phyloP scores from a whole-genome alignment of 2,113 vertebrate genomes.

The Otus sunia region DNA sequence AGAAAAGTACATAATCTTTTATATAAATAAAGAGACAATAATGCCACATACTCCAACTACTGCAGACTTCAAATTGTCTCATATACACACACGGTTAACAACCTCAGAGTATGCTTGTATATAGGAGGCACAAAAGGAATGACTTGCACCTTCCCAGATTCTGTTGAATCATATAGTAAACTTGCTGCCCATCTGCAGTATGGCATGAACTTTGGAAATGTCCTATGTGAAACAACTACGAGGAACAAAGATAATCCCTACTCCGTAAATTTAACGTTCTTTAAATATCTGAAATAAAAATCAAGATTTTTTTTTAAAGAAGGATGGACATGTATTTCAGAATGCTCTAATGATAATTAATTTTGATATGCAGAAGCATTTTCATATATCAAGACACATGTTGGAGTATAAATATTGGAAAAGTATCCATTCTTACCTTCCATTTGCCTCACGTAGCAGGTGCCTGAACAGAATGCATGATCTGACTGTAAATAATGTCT shows the following conservation, averaged over 20 bases:
- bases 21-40: neutral
- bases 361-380: neutral
- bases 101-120: neutral
- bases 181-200: neutral
- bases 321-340: neutral
- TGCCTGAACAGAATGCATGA: neutral
- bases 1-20: neutral
- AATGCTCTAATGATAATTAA: neutral
- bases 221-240: neutral
- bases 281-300: neutral
- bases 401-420: neutral
- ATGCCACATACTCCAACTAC: neutral
- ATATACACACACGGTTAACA: neutral
- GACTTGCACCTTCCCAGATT: neutral
- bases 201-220: neutral
- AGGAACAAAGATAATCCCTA: neutral
- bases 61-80: neutral
- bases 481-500: neutral
- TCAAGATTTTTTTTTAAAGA: neutral
- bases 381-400: neutral
- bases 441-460: neutral
- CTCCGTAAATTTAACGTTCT: rapidly evolving
- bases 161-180: neutral
- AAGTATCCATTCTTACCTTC: neutral
- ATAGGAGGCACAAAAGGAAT: neutral